Conservation (phyloP, 2,888 invertebrate species). For the Ichneumon xanthorius region DNA sequence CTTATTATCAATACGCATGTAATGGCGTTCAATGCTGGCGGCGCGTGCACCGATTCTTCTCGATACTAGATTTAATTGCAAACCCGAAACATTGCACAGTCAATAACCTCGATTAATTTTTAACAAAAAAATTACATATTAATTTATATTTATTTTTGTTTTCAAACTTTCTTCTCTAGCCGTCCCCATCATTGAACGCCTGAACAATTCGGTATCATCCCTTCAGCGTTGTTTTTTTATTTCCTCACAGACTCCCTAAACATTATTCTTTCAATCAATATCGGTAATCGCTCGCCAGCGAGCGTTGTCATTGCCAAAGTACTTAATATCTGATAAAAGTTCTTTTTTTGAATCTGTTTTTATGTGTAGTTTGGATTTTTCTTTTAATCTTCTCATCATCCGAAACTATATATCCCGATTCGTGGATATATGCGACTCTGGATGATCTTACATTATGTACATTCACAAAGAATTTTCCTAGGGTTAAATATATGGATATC, state of each 20-base stretch:
- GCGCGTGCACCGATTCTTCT: slow-evolving; percentile 2
- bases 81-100: slow-evolving; percentile 1
- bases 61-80: not conserved
- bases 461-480: slow-evolving; percentile 63
- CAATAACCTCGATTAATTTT: not conserved
- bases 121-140: not conserved
- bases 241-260: slow-evolving; percentile 53
- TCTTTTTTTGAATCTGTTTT: slow-evolving; percentile 69
- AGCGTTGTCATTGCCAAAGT: slow-evolving; percentile 77
- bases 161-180: slow-evolving; percentile 9
- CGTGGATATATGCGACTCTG: slow-evolving; percentile 43
- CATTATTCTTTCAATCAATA: slow-evolving; percentile 71
- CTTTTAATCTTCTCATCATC: slow-evolving; percentile 20
- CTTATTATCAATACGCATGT: slow-evolving; percentile 42
- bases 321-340: slow-evolving; percentile 76
- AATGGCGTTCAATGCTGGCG: slow-evolving; percentile 71
- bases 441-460: slow-evolving; percentile 63
- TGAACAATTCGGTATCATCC: slow-evolving; percentile 59
- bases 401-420: slow-evolving; percentile 38
- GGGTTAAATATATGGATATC: slow-evolving; percentile 61
- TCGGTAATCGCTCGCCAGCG: slow-evolving; percentile 83
- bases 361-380: slow-evolving; percentile 57
- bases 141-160: not conserved
- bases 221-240: slow-evolving; percentile 58
- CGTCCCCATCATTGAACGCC: slow-evolving; percentile 55